Percentiles rank a stretch among this genome's conserved stretches.
phyloP scores from a whole-genome alignment of 2,888 invertebrate genomes.

The Athalia cordata region DNA sequence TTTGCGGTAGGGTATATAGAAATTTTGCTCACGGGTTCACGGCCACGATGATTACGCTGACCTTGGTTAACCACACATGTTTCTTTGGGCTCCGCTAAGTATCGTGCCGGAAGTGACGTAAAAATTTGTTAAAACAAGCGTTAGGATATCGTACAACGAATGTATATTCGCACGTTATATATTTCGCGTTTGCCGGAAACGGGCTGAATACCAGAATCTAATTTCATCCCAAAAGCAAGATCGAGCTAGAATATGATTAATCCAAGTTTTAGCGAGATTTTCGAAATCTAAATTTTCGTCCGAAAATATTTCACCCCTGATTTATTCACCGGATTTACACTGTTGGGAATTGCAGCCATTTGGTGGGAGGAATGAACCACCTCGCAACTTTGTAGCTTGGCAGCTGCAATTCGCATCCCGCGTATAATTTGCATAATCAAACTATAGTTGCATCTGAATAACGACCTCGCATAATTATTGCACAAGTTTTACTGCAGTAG shows the following conservation, averaged over 20 bases:
- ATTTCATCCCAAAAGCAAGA: slow-evolving; percentile 14
- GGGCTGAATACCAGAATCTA: slow-evolving; percentile 27
- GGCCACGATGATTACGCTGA: slow-evolving; percentile 1
- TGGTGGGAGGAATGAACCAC: slow-evolving; percentile 17
- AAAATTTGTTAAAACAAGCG: slow-evolving; percentile 23
- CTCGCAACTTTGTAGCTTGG: slow-evolving; percentile 35
- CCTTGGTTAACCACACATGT: slow-evolving; percentile 35
- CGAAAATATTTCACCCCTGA: not conserved
- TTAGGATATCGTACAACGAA: not conserved
- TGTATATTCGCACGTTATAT: not conserved
- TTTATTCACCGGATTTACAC: not conserved
- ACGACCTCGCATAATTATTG: not conserved
- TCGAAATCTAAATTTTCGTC: not conserved
- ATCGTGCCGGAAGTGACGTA: slow-evolving; percentile 26
- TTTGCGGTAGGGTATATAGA: no score
- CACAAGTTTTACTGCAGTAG: slow-evolving; percentile 50
- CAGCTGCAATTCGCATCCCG: slow-evolving; percentile 17
- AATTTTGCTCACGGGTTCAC: not conserved
- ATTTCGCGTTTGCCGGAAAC: slow-evolving; percentile 28
- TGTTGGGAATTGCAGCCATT: not conserved
- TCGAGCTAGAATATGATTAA: not conserved
- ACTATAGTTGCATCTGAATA: slow-evolving; percentile 2
- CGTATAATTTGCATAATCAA: not conserved
- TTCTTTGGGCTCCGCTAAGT: not conserved
- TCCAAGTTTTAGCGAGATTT: not conserved